Evolutionary conservation across 1,140 invertebrate species (phyloP).

Genomic region (Drosophila biarmipes): DNA sequence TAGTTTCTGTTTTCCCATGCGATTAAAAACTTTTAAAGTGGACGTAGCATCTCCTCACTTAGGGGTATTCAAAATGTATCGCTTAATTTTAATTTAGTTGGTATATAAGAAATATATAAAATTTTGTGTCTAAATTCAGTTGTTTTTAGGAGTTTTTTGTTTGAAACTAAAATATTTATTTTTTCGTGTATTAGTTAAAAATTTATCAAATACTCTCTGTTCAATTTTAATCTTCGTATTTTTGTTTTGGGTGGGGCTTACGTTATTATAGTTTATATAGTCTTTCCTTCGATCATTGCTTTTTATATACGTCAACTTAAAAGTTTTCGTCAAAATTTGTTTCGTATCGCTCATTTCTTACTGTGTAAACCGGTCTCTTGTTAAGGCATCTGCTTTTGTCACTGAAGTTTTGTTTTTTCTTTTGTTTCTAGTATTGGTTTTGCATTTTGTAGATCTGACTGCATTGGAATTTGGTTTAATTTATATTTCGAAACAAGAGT

Average conservation of each 20-base stretch:
- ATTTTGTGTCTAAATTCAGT: conserved; percentile 82
- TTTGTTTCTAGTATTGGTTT: conserved; percentile 41
- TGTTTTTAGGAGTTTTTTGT: conserved; percentile 78
- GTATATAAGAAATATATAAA: conserved; percentile 76
- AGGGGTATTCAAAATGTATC: conserved; percentile 61
- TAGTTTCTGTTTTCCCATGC: conserved; percentile 24
- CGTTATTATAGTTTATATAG: conserved; percentile 66
- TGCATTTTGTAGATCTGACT: conserved; percentile 46
- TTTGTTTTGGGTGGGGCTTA: conserved; percentile 74
- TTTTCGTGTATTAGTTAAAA: conserved; percentile 13
- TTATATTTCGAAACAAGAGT: conserved; percentile 46
- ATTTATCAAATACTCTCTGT: conserved; percentile 40
- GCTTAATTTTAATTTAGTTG: conserved; percentile 65
- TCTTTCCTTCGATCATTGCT: conserved; percentile 53
- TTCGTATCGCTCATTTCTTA: conserved; percentile 54
- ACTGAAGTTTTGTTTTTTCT: conserved; percentile 68
- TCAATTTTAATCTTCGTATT: conserved; percentile 28
- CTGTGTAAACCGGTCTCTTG: conserved; percentile 76
- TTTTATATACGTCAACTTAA: conserved; percentile 57
- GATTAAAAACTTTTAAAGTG: conserved; percentile 71
- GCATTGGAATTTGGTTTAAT: conserved; percentile 46
- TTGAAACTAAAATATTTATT: conserved; percentile 57
- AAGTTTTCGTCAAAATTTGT: conserved; percentile 65
- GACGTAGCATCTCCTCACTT: conserved; percentile 42
- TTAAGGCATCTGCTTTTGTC: conserved; percentile 84